These are phyloP conservation scores for Protaetia brevitarsis DNA, from an alignment of 1,140 invertebrate species.

Conservation along the genomic window DNA sequence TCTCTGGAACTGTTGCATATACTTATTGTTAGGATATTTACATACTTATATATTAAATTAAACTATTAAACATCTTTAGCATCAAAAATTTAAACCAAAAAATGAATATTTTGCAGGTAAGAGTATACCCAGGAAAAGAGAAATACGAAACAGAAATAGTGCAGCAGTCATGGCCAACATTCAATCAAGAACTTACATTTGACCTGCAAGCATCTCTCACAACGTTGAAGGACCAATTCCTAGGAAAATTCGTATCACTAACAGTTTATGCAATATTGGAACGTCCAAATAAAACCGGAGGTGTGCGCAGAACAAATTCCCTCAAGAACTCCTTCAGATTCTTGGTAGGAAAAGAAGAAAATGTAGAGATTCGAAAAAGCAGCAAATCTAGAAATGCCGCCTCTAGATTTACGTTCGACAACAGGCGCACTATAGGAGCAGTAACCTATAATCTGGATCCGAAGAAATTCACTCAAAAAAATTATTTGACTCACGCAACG, in stretches of 20 bases:
- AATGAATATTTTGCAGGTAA: constrained; percentile 56
- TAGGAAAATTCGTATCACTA: constrained; percentile 68
- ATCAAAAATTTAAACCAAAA: too few relatives aligned
- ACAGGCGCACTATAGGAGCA: constrained; percentile 63
- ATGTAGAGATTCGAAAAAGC: constrained; percentile 13
- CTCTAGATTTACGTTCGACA: constrained; percentile 55
- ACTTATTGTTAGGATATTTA: too few relatives aligned
- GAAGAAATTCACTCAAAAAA: constrained; percentile 64
- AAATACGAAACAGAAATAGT: constrained; percentile 70
- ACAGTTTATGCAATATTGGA: constrained; percentile 72
- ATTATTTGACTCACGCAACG: constrained; percentile 61
- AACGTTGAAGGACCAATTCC: constrained; percentile 55
- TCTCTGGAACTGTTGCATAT: too few relatives aligned
- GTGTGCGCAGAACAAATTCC: constrained; percentile 41
- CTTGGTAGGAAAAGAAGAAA: constrained; percentile 20
- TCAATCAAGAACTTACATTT: constrained; percentile 74
- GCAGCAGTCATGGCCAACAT: constrained; percentile 72
- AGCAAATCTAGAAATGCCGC: not conserved
- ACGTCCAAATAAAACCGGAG: constrained; percentile 46
- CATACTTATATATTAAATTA: too few relatives aligned
- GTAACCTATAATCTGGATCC: constrained; percentile 69
- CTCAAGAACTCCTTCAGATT: constrained; percentile 38
- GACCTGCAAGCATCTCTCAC: constrained; percentile 51
- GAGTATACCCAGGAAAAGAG: constrained; percentile 67
- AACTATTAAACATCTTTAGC: too few relatives aligned